These are phyloP conservation scores for Mythimna lalbum DNA, from an alignment of 2,888 invertebrate genomes.

Conservation along the genomic window DNA sequence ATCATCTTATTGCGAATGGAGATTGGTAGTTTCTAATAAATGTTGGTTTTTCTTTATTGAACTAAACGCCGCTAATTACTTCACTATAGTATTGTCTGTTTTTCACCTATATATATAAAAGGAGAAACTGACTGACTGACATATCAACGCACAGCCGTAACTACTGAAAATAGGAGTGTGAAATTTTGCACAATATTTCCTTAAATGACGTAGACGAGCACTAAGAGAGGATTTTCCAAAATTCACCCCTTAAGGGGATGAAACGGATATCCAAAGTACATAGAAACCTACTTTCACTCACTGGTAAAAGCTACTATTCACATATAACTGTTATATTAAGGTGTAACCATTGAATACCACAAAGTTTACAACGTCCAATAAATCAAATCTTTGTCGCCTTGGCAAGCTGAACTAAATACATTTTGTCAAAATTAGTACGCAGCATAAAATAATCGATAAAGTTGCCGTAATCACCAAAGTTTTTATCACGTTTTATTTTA, in stretches of 20 bases:
- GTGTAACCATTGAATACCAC: neutral
- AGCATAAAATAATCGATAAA: slow-evolving; percentile 44
- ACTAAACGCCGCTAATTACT: neutral
- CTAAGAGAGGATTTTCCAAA: too few relatives aligned
- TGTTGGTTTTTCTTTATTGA: neutral
- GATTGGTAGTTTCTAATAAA: neutral
- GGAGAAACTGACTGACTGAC: too few relatives aligned
- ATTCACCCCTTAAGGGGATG: too few relatives aligned
- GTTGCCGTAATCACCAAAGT: slow-evolving; percentile 39
- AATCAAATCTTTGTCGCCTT: neutral
- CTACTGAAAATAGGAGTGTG: too few relatives aligned
- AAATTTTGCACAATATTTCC: too few relatives aligned
- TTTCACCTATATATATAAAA: too few relatives aligned
- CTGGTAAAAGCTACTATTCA: too few relatives aligned
- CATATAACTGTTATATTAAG: neutral
- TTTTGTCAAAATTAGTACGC: slow-evolving; percentile 20
- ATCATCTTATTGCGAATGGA: too few relatives aligned
- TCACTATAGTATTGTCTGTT: neutral
- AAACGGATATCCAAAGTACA: too few relatives aligned
- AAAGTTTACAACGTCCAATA: neutral
- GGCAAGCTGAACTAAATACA: neutral
- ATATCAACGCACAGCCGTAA: too few relatives aligned
- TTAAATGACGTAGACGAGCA: too few relatives aligned
- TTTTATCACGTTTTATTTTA: slow-evolving; percentile 52
- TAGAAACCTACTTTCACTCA: too few relatives aligned